These are phyloP conservation scores for Pantelozetes paolii DNA, from an alignment of 2,888 invertebrate genomes.

Conservation along the genomic window DNA sequence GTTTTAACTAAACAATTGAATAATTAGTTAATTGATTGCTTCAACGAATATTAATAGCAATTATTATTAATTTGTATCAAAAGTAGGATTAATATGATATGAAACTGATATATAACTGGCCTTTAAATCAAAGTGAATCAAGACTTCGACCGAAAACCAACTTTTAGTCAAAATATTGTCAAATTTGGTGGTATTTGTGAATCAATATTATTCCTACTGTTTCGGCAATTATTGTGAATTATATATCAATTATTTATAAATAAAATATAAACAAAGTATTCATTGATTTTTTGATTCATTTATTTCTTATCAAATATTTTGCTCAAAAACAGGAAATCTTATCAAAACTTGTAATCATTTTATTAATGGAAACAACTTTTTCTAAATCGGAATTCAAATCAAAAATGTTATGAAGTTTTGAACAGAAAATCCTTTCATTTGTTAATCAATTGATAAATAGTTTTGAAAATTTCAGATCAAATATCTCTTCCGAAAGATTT, in stretches of 20 bases:
- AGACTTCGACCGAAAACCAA: conserved; percentile 23
- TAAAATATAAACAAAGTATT: conserved; percentile 28
- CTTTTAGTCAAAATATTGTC: conserved; percentile 19
- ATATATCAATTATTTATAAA: conserved; percentile 27
- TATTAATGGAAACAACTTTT: neutral
- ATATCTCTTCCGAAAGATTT: no score
- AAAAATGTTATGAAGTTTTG: no score
- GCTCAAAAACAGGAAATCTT: neutral
- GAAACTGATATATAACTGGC: conserved; percentile 16
- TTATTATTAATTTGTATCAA: neutral
- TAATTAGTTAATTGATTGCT: conserved; percentile 23
- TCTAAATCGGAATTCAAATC: neutral
- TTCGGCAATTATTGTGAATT: conserved; percentile 17
- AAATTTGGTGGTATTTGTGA: conserved; percentile 20
- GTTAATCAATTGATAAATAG: no score
- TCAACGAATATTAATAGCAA: conserved; percentile 33
- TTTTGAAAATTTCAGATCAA: no score
- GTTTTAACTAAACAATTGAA: conserved; percentile 29
- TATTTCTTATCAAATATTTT: neutral
- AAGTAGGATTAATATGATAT: conserved; percentile 31
- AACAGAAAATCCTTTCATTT: no score
- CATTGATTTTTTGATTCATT: neutral
- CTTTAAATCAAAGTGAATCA: conserved; percentile 36
- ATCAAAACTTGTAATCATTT: neutral
- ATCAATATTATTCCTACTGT: conserved; percentile 22